Evolutionary conservation across 2,797 vertebrate species (phyloP).

Genomic region (Gambusia yucatana): DNA sequence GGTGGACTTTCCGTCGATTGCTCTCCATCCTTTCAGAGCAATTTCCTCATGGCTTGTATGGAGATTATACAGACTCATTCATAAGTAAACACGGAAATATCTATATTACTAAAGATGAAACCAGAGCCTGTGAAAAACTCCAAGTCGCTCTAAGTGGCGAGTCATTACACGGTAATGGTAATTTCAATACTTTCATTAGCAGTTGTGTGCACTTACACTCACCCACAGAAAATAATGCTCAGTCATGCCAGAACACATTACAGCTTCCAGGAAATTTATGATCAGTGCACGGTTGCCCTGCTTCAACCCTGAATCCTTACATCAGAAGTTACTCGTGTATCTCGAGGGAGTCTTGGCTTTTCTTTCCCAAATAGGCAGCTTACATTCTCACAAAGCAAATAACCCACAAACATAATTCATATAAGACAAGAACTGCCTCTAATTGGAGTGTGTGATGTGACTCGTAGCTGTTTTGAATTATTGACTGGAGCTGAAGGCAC

Average conservation of each 20-base stretch:
- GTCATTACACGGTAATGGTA: conserved; percentile 75
- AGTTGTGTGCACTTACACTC: background rate
- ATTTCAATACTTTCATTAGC: conserved; percentile 78
- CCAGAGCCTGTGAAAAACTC: conserved; percentile 74
- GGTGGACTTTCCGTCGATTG: background rate
- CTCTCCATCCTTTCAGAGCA: conserved; percentile 6
- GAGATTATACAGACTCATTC: conserved; percentile 69
- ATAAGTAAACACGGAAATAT: conserved; percentile 70
- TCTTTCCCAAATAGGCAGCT: background rate
- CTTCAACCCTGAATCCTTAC: background rate
- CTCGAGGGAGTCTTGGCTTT: background rate
- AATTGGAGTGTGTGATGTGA: conserved; percentile 62
- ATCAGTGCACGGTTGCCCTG: background rate
- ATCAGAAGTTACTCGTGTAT: background rate
- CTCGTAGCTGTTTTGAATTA: conserved; percentile 58
- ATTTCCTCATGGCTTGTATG: conserved; percentile 46
- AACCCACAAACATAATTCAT: background rate
- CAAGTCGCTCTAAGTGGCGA: conserved; percentile 61
- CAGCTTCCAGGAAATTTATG: conserved; percentile 7
- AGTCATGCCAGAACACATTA: conserved; percentile 5
- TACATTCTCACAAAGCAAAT: background rate
- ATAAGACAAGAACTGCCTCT: background rate
- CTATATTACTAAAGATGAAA: conserved; percentile 75
- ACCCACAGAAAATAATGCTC: conserved; percentile 1
- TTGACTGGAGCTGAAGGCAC: conserved; percentile 59